A percentile compares a stretch with the other conserved stretches of the same genome.
Evolutionary conservation across 1,140 invertebrate genomes (phyloP).

Genomic region (Magallana gigas): DNA sequence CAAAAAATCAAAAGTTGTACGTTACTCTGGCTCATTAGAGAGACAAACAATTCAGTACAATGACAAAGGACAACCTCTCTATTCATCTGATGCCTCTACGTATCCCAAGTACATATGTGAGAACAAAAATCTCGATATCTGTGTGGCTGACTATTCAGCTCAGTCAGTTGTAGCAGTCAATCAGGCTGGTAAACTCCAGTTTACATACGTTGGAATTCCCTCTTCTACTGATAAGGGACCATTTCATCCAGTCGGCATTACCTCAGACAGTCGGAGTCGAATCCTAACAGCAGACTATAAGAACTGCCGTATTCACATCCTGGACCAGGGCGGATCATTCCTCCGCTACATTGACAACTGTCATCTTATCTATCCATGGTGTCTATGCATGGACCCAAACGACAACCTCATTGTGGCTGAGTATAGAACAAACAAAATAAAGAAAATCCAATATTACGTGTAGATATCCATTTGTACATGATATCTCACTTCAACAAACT

Average conservation of each 20-base stretch:
- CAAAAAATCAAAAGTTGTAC: background rate
- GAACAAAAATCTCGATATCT: background rate
- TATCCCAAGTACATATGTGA: background rate
- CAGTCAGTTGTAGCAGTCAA: background rate
- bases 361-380: background rate
- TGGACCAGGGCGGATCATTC: background rate
- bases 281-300: background rate
- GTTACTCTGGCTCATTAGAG: background rate
- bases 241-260: background rate
- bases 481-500: too few relatives aligned
- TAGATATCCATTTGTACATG: too few relatives aligned
- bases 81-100: too few relatives aligned
- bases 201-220: background rate
- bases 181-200: background rate
- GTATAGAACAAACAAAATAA: background rate
- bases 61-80: too few relatives aligned
- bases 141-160: background rate
- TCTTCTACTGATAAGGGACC: background rate
- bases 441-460: background rate
- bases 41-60: too few relatives aligned
- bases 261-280: background rate
- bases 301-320: background rate
- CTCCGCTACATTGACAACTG: background rate
- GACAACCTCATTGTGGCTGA: background rate
- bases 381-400: background rate